These are phyloP conservation scores for Synaphobranchus kaupii DNA, from an alignment of 2,797 vertebrate genomes.

Conservation along the genomic window DNA sequence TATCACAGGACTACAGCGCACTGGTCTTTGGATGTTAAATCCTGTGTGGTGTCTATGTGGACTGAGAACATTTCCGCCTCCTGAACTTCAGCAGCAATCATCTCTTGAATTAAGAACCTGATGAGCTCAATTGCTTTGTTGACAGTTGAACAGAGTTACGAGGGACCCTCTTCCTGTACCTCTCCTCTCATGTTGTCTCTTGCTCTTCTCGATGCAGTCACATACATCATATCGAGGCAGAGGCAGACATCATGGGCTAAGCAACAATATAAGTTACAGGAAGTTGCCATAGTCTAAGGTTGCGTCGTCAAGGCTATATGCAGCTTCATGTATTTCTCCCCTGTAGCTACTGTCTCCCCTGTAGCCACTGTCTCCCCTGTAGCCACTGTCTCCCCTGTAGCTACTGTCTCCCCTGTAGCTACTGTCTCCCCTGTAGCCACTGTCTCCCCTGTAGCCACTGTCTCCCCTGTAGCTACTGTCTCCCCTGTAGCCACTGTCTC, in stretches of 20 bases:
- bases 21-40: neutral
- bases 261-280: neutral
- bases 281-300: neutral
- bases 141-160: neutral
- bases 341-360: no score
- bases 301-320: slow-evolving; percentile 24
- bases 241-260: no score
- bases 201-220: neutral
- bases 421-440: no score
- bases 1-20: neutral
- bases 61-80: neutral
- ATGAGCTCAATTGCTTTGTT: neutral
- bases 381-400: no score
- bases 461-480: no score
- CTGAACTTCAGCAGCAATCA: neutral
- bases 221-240: neutral
- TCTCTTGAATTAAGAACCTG: neutral
- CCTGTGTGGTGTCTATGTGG: neutral
- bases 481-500: no score
- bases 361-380: no score
- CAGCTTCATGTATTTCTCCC: slow-evolving; percentile 31
- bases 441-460: no score
- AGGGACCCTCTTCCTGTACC: neutral
- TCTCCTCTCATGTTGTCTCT: neutral
- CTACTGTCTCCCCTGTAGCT: no score